Conservation (phyloP, 2,888 invertebrate genomes). For the Lithosia quadra region DNA sequence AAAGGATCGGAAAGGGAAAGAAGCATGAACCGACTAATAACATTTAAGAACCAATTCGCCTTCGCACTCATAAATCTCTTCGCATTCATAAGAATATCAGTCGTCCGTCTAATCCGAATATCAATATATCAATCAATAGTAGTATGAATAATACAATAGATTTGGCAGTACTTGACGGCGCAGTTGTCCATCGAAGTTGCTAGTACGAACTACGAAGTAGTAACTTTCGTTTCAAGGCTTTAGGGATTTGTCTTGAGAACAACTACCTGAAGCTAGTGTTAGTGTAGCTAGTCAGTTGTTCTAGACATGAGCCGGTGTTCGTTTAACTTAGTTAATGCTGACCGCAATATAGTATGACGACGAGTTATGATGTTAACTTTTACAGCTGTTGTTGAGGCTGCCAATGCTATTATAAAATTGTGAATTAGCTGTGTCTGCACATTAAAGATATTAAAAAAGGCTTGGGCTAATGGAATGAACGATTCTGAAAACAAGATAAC, state of each 20-base stretch:
- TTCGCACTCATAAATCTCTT: background rate
- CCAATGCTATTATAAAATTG: too few species aligned
- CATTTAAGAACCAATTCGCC: background rate
- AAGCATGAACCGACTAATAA: too few species aligned
- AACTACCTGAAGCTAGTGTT: slow-evolving; percentile 4
- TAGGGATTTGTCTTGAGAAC: slow-evolving; percentile 11
- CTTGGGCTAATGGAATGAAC: too few species aligned
- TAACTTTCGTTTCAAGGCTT: slow-evolving; percentile 3
- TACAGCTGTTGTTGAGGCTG: background rate
- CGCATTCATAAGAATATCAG: background rate
- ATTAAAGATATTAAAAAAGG: too few species aligned
- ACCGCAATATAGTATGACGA: background rate
- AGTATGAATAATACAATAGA: slow-evolving; percentile 4
- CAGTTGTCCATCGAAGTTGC: background rate
- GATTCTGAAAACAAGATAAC: too few species aligned
- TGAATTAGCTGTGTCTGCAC: too few species aligned
- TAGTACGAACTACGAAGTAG: slow-evolving; percentile 6
- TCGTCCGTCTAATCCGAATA: background rate
- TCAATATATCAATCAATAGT: background rate
- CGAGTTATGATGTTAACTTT: too few species aligned
- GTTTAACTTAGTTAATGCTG: background rate
- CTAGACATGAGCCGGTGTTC: background rate
- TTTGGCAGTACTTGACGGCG: background rate
- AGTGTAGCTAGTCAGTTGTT: slow-evolving; percentile 7
- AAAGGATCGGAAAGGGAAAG: too few species aligned